Evolutionary conservation across 2,888 invertebrate genomes (phyloP), one percentile per base, ranked within the genome.

Genomic region (Sminthurinus aureus): DNA sequence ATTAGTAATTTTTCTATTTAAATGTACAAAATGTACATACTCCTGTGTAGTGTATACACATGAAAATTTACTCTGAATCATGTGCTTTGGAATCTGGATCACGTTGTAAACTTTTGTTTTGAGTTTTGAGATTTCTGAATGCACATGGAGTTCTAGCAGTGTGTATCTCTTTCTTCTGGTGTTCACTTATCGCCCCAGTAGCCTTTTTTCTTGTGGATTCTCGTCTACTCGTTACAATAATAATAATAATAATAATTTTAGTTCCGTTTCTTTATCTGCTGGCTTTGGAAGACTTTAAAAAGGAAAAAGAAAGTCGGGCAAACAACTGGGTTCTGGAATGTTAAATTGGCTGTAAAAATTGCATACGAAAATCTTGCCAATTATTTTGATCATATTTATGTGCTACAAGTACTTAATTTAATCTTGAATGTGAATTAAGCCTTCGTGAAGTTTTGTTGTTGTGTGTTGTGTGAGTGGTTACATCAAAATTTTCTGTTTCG

Each of bases 21-120:
- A 22, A 38, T 75, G 26, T 18, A 38, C 38, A 38, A 38, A 38
- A 38, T 38, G 9, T 9, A 38, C 38, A 38, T 38, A 38, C 38
- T 38, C 38, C 38, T 38, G 38, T 4, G 6, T 26, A 75, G 3
- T 50, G 18, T 38, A 38, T 38, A 38, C 38, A 38, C 38, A 38
- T 38, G 38, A 38, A 6, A 38, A 38, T 38, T 38, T 38, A 1
- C 38, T 38, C 38, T 38, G 38, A 38, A 38, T 38, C 38, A 38
- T 38, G 38, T 38, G 38, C 24, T 69, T 69, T n/a, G 75, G 75
- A 75, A 75, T 50, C 24, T 51, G 75, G 38, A 75, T 9, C 75
- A 75, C 9, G 18, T 38, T n/a, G 22, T 38, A 38, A 75, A 69
- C 20, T 64, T 18, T 64, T 2, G 64, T 4, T 4, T 18, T 15